Base-by-base conservation (phyloP, 2,888 invertebrate species). In the Chrysolina haemoptera region DNA sequence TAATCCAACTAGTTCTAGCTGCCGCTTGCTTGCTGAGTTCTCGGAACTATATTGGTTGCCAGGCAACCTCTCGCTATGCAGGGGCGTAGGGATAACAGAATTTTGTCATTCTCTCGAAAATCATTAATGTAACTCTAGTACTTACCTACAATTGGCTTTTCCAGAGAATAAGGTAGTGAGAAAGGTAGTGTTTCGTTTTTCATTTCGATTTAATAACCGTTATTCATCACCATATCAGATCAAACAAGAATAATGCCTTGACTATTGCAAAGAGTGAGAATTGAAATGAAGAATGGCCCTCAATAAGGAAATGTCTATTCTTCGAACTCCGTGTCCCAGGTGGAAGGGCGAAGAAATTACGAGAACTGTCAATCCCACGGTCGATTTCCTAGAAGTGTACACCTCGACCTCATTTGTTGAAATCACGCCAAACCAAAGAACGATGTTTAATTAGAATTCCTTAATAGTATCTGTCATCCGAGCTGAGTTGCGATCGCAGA, bases 391-490 rank as follows among this genome's bases (percentile, higher is more conserved):
- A 55, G 50, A 48, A 66, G n/a, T 18, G 53, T 55, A 4, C 67
- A 53, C 41, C 53, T 68, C 76, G 76, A 78, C 74, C 75, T 68
- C 76, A 50, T 68, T 74, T 68, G 64, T 66, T 67, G 72, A 70
- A 73, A 77, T 77, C 76, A 75, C 78, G 74, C 77, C 75, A 74
- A 71, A 68, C 63, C 76, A 71, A 76, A 77, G 77, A 80, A 76
- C 78, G 78, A 78, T 78, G 78, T 79, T 82, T 84, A 84, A 84
- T 84, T 84, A 83, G 81, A 79, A 81, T 83, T 83, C 80, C 82
- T 81, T 82, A 83, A 84, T 82, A 81, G 77, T 78, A 80, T 81
- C 81, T 82, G 81, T 83, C 82, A 69, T 71, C 71, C 62, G 46
- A 46, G 68, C 59, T 8, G 71, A 71, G 68, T 43, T 48, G 63